phyloP scores from a whole-genome alignment of 2,113 vertebrate species.

The Albula glossodonta region DNA sequence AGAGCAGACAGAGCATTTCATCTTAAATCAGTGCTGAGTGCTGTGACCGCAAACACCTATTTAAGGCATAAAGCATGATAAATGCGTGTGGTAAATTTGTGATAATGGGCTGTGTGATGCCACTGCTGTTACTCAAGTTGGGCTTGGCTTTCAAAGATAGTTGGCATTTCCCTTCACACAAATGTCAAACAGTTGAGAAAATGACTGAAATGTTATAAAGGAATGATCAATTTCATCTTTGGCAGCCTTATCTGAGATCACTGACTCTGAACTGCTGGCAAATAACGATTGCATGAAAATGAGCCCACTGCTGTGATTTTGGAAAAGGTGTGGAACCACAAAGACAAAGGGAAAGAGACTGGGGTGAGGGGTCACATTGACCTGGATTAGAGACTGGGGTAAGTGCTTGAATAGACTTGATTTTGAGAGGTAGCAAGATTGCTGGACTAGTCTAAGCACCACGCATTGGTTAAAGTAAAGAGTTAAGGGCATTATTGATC shows the following conservation, averaged over 20 bases:
- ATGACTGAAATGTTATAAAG: not conserved
- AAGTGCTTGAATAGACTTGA: not conserved
- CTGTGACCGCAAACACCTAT: not conserved
- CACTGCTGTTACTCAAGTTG: not conserved
- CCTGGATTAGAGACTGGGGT: too few relatives aligned
- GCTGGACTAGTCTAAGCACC: too few relatives aligned
- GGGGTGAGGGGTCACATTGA: not conserved
- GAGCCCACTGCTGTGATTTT: not conserved
- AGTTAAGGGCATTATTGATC: too few relatives aligned
- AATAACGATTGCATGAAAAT: not conserved
- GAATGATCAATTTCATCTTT: not conserved
- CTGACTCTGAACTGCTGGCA: not conserved
- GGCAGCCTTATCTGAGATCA: not conserved
- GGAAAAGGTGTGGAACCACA: not conserved
- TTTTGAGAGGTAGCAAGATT: too few relatives aligned
- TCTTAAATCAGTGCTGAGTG: not conserved
- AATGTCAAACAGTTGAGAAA: constrained; percentile 30
- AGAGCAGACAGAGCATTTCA: not conserved
- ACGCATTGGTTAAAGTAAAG: not conserved
- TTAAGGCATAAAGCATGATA: not conserved
- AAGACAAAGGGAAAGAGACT: too few relatives aligned
- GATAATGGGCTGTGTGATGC: not conserved
- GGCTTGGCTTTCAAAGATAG: not conserved
- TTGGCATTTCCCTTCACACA: constrained; percentile 37
- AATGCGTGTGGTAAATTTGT: not conserved